These are phyloP conservation scores for Lutraria lutraria DNA, from an alignment of 2,888 invertebrate species.

Conservation along the genomic window DNA sequence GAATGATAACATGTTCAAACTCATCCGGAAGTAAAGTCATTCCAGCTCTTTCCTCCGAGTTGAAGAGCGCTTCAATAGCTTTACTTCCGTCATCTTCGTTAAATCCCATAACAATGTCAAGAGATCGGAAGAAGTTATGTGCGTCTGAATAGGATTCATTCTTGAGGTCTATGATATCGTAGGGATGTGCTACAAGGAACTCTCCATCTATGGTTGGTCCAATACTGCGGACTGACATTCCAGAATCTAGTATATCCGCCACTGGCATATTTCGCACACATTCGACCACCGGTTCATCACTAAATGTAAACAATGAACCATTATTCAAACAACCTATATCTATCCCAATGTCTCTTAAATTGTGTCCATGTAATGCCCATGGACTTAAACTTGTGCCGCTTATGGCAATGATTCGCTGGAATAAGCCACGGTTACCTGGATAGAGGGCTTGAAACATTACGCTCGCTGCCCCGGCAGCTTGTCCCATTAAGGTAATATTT, in stretches of 20 bases:
- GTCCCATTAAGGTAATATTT: constrained; percentile 61
- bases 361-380: constrained; percentile 58
- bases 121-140: constrained; percentile 56
- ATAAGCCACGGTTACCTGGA: constrained; percentile 63
- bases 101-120: constrained; percentile 57
- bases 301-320: constrained; percentile 22
- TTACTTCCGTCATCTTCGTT: constrained; percentile 53
- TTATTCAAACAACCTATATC: constrained; percentile 51
- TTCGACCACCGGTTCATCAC: constrained; percentile 44
- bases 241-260: constrained; percentile 49
- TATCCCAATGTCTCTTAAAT: constrained; percentile 42
- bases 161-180: constrained; percentile 37
- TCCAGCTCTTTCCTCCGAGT: constrained; percentile 28
- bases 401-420: constrained; percentile 64
- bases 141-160: constrained; percentile 41
- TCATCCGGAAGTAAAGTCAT: constrained; percentile 34
- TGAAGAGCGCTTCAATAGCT: constrained; percentile 35
- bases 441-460: constrained; percentile 61
- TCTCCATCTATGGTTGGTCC: constrained; percentile 66
- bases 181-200: constrained; percentile 60
- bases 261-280: constrained; percentile 53
- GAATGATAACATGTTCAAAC: constrained; percentile 53
- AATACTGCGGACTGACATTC: constrained; percentile 33
- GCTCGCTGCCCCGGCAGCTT: constrained; percentile 60
- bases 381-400: constrained; percentile 59